These are phyloP conservation scores for Sinocyclocheilus anshuiensis DNA, from an alignment of 2,113 vertebrate species.

Conservation along the genomic window DNA sequence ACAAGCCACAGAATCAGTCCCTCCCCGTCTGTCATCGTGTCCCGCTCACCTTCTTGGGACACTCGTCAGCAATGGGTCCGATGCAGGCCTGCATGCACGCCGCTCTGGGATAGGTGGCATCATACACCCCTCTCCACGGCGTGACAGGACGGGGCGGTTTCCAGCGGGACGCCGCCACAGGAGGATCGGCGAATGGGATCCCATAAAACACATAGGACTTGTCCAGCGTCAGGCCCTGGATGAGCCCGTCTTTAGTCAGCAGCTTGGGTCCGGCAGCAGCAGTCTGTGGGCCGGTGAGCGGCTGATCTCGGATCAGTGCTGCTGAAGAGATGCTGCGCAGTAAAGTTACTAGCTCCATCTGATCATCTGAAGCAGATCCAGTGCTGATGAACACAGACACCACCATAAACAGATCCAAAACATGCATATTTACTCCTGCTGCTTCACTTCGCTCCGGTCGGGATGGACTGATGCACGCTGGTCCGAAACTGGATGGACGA, in stretches of 20 bases:
- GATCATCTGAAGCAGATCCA: slow-evolving; percentile 51
- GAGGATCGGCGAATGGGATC: slow-evolving; percentile 74
- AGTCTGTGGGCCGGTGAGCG: too few species aligned
- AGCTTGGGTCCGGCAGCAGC: slow-evolving; percentile 56
- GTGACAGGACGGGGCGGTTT: slow-evolving; percentile 69
- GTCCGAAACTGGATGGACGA: too few species aligned
- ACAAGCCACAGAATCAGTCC: slow-evolving; percentile 9
- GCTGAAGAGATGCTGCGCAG: slow-evolving; percentile 61
- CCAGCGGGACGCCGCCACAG: slow-evolving; percentile 72
- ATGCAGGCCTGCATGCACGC: slow-evolving; percentile 74
- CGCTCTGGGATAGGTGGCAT: slow-evolving; percentile 70
- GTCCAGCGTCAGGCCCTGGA: slow-evolving; percentile 47
- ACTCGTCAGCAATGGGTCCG: slow-evolving; percentile 53
- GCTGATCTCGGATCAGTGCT: slow-evolving; percentile 43
- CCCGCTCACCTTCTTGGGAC: too few species aligned
- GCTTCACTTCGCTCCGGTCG: background rate
- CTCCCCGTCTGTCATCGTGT: too few species aligned
- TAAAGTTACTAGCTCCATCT: slow-evolving; percentile 58
- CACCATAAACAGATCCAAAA: slow-evolving; percentile 60
- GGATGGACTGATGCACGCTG: background rate
- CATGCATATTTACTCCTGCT: slow-evolving; percentile 59
- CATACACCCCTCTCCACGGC: slow-evolving; percentile 68
- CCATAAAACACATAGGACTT: slow-evolving; percentile 74
- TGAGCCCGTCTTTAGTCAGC: slow-evolving; percentile 65
- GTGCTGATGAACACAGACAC: slow-evolving; percentile 46